Percentiles rank a stretch among this genome's conserved stretches.
Conservation (phyloP, 2,113 vertebrate genomes). For the Bagarius yarrelli region DNA sequence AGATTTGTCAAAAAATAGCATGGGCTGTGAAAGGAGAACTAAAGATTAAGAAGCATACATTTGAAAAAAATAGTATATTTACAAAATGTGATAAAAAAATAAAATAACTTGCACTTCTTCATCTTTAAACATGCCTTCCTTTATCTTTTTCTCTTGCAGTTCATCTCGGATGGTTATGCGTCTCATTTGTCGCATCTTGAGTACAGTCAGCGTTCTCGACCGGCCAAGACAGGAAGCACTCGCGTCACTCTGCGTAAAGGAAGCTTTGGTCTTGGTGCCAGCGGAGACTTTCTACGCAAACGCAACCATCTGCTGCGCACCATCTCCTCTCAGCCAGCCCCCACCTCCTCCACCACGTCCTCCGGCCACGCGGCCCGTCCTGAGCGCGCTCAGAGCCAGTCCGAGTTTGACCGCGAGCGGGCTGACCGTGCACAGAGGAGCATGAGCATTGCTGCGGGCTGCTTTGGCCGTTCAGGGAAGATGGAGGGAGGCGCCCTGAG, state of each 20-base stretch:
- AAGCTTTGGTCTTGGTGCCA: slow-evolving; percentile 89
- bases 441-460: slow-evolving; percentile 90
- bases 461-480: slow-evolving; percentile 87
- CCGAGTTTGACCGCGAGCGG: slow-evolving; percentile 78
- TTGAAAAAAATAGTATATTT: background rate
- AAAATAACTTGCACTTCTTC: background rate
- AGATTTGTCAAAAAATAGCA: no score
- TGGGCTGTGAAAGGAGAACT: no score
- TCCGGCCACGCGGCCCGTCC: slow-evolving; percentile 67
- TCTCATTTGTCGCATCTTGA: slow-evolving; percentile 95
- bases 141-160: slow-evolving; percentile 67
- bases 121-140: background rate
- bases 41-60: no score
- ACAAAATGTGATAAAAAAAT: no score
- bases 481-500: slow-evolving; percentile 69
- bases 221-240: slow-evolving; percentile 84
- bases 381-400: slow-evolving; percentile 89
- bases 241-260: slow-evolving; percentile 94
- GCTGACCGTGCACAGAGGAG: slow-evolving; percentile 83
- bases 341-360: slow-evolving; percentile 31
- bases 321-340: slow-evolving; percentile 84
- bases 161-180: slow-evolving; percentile 92
- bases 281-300: slow-evolving; percentile 91
- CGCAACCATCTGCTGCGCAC: slow-evolving; percentile 93
- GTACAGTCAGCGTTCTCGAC: slow-evolving; percentile 86